Evolutionary conservation across 2,113 vertebrate species (phyloP).

Genomic region (Sturnira hondurensis): DNA sequence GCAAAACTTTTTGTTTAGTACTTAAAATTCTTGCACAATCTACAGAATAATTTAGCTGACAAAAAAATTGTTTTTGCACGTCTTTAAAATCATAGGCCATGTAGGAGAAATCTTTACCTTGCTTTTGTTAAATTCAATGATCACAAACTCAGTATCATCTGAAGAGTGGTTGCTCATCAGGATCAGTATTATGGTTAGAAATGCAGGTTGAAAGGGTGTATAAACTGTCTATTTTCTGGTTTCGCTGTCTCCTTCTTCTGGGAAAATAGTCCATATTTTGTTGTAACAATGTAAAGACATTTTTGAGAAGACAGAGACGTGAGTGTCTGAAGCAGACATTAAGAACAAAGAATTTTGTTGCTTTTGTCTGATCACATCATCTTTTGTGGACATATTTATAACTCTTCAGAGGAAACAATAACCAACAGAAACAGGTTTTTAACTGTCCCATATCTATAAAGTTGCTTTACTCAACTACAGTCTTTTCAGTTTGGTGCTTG

Average conservation of each 20-base stretch:
- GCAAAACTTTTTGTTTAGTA: slow-evolving; percentile 50
- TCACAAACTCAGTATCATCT: slow-evolving; percentile 29
- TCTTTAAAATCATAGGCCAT: slow-evolving; percentile 10
- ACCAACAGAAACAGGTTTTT: background rate
- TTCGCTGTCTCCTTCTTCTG: background rate
- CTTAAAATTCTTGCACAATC: slow-evolving; percentile 69
- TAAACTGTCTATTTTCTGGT: background rate
- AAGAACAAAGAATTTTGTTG: background rate
- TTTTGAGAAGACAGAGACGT: background rate
- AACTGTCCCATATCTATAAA: background rate
- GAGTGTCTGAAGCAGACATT: background rate
- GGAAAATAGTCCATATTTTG: background rate
- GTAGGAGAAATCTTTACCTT: slow-evolving; percentile 21
- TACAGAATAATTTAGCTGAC: slow-evolving; percentile 39
- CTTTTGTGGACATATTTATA: background rate
- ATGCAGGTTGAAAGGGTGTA: background rate
- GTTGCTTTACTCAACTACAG: background rate
- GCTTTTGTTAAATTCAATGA: slow-evolving; percentile 7
- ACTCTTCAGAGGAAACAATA: background rate
- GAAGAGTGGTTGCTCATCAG: background rate
- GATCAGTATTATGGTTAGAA: background rate
- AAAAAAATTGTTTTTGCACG: background rate
- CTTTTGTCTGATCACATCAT: background rate
- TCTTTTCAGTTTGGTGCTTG: background rate
- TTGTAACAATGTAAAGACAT: background rate